Conservation (phyloP, 2,113 vertebrate species). For the Eublepharis macularius region DNA sequence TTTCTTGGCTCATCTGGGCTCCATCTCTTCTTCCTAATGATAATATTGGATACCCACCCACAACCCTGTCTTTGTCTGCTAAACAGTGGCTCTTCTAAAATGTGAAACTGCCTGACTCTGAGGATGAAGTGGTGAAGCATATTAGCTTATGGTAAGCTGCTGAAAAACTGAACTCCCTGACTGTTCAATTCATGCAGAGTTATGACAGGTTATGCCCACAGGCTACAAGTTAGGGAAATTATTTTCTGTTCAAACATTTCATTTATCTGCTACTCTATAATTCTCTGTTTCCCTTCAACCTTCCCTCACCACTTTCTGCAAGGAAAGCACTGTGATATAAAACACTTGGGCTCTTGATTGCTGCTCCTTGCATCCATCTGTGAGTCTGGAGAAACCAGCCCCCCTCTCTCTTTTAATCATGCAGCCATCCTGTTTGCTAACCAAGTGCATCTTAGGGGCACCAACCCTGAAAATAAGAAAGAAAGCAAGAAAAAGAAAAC, state of each 20-base stretch:
- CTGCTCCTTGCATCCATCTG: neutral
- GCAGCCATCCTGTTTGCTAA: slow-evolving; percentile 58
- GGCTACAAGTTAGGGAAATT: slow-evolving; percentile 71
- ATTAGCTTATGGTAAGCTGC: slow-evolving; percentile 69
- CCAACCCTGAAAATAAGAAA: slow-evolving; percentile 43
- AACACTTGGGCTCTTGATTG: slow-evolving; percentile 29
- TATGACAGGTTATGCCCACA: slow-evolving; percentile 69
- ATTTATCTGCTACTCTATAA: slow-evolving; percentile 63
- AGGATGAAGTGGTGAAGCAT: slow-evolving; percentile 58
- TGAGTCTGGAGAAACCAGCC: slow-evolving; percentile 23
- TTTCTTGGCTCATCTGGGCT: neutral
- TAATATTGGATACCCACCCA: slow-evolving; percentile 31
- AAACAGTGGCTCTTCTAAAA: slow-evolving; percentile 49
- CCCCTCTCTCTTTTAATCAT: slow-evolving; percentile 42
- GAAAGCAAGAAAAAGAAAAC: neutral
- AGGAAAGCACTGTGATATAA: slow-evolving; percentile 37
- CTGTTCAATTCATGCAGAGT: slow-evolving; percentile 65
- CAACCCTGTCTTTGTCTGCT: slow-evolving; percentile 48
- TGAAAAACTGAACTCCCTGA: slow-evolving; percentile 66
- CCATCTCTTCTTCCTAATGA: slow-evolving; percentile 30
- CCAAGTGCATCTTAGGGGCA: slow-evolving; percentile 47
- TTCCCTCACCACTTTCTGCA: neutral
- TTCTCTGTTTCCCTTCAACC: slow-evolving; percentile 47
- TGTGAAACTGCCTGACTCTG: slow-evolving; percentile 39
- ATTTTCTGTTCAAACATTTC: slow-evolving; percentile 76